Base-by-base conservation (phyloP, 2,797 vertebrate genomes). In the Scolopax bukidnonensis region DNA sequence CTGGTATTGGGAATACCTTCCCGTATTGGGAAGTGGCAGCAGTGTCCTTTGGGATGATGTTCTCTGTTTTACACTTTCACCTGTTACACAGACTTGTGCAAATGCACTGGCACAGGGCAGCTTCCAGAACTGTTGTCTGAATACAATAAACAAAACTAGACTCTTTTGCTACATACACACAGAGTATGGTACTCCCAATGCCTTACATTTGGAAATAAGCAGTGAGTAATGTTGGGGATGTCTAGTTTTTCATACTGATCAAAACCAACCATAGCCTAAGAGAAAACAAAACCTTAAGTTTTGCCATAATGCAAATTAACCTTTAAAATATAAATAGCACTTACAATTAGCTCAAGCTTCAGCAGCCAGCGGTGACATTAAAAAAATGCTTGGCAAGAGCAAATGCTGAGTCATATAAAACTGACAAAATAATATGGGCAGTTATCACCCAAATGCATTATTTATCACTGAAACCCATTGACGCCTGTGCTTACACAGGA, bases 371-470 rank as follows among this genome's bases (percentile, higher is more conserved):
- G 75, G 89, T 94, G 89, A 94, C 95, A 93, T 81, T 92, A 90
- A 80, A 96, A 96, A 93, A 94, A 83, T 19, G 47, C 91, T 95
- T 78, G 90, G 92, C 94, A 78, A 47, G 74, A 97, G 78, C 54
- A 95, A 97, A 90, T 85, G 96, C 97, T 98, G 97, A 98, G 97
- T 98, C 98, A 98, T 94, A 97, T 59, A 96, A 97, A 98, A 97
- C 94, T 81, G 93, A 97, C 97, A 87, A 96, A 97, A 97, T 97
- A 97, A 97, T 91, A 97, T 91, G 97, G 96, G 96, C 94, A 97
- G 97, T 98, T 98, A 98, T 97, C 97, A 97, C 96, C 97, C 95
- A 95, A 96, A 97, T 98, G 96, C 97, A 98, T 98, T 97, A 98
- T 98, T 98, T 98, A 98, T 98, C 95, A 88, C 97, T 32, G 60